Evolutionary conservation across 2,888 invertebrate genomes (phyloP), one percentile per base, ranked within the genome.

Genomic region (Drosophila aldrichi): DNA sequence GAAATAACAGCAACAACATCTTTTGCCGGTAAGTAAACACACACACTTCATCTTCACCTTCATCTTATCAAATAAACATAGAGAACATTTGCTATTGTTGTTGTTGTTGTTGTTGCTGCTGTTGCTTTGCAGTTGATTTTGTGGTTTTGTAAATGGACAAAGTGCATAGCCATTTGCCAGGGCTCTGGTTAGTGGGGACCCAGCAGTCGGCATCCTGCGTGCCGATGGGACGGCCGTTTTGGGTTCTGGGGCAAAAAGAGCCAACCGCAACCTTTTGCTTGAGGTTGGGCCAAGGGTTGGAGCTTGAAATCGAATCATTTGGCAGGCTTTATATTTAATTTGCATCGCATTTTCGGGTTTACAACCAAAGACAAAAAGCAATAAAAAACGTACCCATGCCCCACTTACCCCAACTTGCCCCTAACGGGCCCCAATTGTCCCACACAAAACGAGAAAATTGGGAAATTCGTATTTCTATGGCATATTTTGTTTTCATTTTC

Each of bases 261-360:
- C 57, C 34, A 56, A 20, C 77, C 77, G 43, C 77, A 76, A 73
- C 61, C 73, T 77, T 72, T 73, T 59, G 57, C 69, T 73, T 64
- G 60, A 34, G 59, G 71, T 29, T n/a, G 40, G 54, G 54, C 40
- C 52, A 52, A 52, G 52, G 52, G 52, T 38, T 52, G 40, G 18
- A 16, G 12, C 40, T 59, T 62, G 62, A 77, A 86, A 81, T 77
- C 84, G 84, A 81, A 83, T 83, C 84, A 81, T 87, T 83, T 81
- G 81, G 79, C 67, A 64, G 79, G 77, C 84, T 83, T 87, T 83
- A 80, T 69, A 83, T 83, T 83, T 83, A 83, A 83, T 83, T 83
- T 83, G 87, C 87, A 83, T 86, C 79, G 59, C 70, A 81, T 65
- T 77, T 77, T 68, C 58, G 44, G 72, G 59, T 22, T 51, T 55